Evolutionary conservation across 2,113 vertebrate genomes (phyloP), one percentile per base, ranked within the genome.

Genomic region (Erythrolamprus reginae): DNA sequence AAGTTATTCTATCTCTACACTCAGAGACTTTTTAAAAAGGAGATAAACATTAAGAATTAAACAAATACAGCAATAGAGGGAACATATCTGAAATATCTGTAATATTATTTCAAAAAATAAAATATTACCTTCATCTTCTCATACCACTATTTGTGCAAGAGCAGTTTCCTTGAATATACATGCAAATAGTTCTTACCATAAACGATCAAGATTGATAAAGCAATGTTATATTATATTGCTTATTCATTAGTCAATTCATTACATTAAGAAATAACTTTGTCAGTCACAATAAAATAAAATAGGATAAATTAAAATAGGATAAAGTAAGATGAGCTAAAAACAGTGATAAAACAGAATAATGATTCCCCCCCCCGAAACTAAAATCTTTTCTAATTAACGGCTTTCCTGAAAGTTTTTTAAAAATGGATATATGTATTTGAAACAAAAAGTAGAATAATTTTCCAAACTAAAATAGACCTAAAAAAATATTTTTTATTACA

Each of bases 401-500:
- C 47, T 42, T 8, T 89, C 21, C 15, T 82, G 4, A 33, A 92
- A 93, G 87, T 86, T 93, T 86, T 93, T 56, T 19, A 92, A 93
- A 82, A 50, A 50, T 50, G 87, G 88, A 65, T 88, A 70, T 85
- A 84, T 50, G 47, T 94, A 52, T 89, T 94, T 28, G 2, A 55
- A 88, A 17, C 33, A 90, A 84, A 91, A 90, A 93, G 92, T 88
- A 87, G 93, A 91, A n/a, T 77, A 92, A 56, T 92, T 53, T n/a
- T 92, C 51, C 87, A 93, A 77, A 88, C 42, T 94, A 91, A 95
- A 91, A 91, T 93, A 90, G 86, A 94, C 92, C 91, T 55, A 87
- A 94, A 90, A 95, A 90, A 96, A 96, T 94, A 95, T 9, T 8
- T 88, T 58, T 77, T 21, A 94, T 93, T 96, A 95, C 92, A 93